Base-by-base conservation (phyloP, 2,797 vertebrate genomes). In the Myotis myotis region DNA sequence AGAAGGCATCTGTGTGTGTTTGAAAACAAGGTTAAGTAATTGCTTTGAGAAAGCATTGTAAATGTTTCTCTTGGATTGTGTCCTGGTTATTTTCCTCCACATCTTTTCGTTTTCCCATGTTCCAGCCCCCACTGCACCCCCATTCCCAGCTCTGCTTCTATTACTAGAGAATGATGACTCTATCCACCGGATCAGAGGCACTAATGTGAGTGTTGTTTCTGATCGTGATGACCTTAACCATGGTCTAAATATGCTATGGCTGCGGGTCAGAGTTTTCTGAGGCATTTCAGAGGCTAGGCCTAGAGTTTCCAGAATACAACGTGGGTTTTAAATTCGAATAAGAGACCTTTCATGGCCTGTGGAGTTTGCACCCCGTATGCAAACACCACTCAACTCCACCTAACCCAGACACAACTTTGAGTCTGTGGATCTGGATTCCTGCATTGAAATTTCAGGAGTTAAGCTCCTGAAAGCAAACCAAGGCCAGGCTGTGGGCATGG, bases 1-100 rank as follows among this genome's bases (percentile, higher is more conserved):
- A 25, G 1, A 57, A 87, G 62, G 47, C 47, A 41, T 71, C 53
- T 53, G 16, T n/a, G 19, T n/a, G 49, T 30, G 28, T 86, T 87
- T 92, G 86, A 82, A 53, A 92, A 75, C 22, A 49, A 89, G 51
- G 49, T 57, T 64, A 49, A 90, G 62, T 75, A 81, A 57, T 78
- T 55, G 22, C 38, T 33, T 92, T 47, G 60, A 70, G 62, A 80
- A 79, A 16, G 10, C 28, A 8, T n/a, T 44, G 83, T 51, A 11
- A 33, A 20, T 83, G 28, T 53, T 95, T 87, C 64, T 78, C 16
- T 33, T 70, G 38, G 66, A 30, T 57, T 2, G n/a, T 9, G 8
- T 72, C 86, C 86, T 49, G 30, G 30, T 38, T 53, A 51, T 86
- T 93, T 89, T 41, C 25, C 22, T 94, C 47, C n/a, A 22, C 9